These are phyloP conservation scores for Megastigmus dorsalis DNA, from an alignment of 2,888 invertebrate genomes.

Conservation along the genomic window DNA sequence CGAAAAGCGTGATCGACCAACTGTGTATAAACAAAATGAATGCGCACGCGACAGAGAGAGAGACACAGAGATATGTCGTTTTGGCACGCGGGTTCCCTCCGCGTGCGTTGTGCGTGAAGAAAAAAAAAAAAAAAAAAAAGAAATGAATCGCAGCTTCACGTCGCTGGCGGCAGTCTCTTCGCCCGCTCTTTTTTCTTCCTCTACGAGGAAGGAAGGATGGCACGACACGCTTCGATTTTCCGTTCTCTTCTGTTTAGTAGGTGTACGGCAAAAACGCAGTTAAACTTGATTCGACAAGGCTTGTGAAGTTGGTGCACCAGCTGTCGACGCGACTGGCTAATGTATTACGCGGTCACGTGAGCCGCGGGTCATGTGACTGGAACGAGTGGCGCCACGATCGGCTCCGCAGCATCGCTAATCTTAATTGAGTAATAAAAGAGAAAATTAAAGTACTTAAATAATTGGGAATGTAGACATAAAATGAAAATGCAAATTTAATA, in stretches of 20 bases:
- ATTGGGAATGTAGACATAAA: neutral
- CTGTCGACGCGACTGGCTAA: neutral
- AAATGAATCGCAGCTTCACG: conserved; percentile 40
- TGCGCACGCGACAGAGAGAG: too few relatives aligned
- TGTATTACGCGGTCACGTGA: neutral
- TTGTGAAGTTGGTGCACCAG: conserved; percentile 17
- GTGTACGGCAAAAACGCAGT: neutral
- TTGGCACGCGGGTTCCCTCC: conserved; percentile 37
- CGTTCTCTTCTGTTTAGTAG: conserved; percentile 16
- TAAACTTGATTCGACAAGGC: conserved; percentile 11
- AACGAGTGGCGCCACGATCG: neutral
- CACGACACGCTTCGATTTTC: conserved; percentile 44
- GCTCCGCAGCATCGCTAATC: neutral
- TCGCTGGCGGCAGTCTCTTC: conserved; percentile 46
- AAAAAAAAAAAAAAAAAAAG: too few relatives aligned
- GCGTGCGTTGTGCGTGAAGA: conserved; percentile 11
- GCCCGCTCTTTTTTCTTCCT: conserved; percentile 47
- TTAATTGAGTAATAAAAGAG: neutral
- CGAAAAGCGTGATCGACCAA: conserved; percentile 32
- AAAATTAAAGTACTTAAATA: neutral
- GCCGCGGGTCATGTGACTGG: neutral
- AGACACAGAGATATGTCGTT: conserved; percentile 19
- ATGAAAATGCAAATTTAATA: neutral
- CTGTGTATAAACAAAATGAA: too few relatives aligned
- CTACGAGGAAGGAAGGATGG: conserved; percentile 42